Evolutionary conservation across 2,797 vertebrate species (phyloP).

Genomic region (Anas bernieri): DNA sequence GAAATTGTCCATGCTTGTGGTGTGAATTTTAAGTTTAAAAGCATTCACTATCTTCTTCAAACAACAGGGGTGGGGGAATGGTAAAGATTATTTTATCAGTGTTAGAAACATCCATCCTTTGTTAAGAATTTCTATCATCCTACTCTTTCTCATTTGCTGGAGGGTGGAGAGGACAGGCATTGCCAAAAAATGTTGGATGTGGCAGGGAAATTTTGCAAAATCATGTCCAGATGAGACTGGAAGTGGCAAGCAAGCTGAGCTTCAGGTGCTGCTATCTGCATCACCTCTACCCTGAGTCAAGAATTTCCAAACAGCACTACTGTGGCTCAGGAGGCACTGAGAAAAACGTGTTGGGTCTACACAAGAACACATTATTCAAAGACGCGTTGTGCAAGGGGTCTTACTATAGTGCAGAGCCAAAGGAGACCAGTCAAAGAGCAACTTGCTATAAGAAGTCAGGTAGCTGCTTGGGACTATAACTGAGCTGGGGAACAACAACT

Average conservation of each 20-base stretch:
- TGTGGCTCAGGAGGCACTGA: background rate
- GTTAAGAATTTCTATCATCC: slow-evolving; percentile 31
- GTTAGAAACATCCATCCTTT: slow-evolving; percentile 22
- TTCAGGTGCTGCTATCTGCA: background rate
- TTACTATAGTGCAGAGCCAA: background rate
- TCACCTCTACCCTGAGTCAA: background rate
- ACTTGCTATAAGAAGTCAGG: background rate
- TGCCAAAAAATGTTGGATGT: background rate
- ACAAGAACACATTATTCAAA: background rate
- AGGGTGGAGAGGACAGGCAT: background rate
- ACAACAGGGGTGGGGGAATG: background rate
- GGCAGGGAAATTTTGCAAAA: background rate
- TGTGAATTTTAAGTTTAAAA: slow-evolving; percentile 3
- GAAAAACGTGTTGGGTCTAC: rapidly evolving
- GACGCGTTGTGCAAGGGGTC: background rate
- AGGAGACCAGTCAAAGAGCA: background rate
- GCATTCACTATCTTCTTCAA: background rate
- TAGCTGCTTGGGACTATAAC: background rate
- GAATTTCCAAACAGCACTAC: background rate
- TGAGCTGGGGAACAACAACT: background rate
- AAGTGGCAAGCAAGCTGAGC: background rate
- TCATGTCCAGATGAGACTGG: background rate
- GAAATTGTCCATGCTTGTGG: background rate
- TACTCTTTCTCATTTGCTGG: background rate
- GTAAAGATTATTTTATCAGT: background rate